These are phyloP conservation scores for Sterrhoptilus dennistouni DNA, from an alignment of 2,113 vertebrate genomes.

Conservation along the genomic window DNA sequence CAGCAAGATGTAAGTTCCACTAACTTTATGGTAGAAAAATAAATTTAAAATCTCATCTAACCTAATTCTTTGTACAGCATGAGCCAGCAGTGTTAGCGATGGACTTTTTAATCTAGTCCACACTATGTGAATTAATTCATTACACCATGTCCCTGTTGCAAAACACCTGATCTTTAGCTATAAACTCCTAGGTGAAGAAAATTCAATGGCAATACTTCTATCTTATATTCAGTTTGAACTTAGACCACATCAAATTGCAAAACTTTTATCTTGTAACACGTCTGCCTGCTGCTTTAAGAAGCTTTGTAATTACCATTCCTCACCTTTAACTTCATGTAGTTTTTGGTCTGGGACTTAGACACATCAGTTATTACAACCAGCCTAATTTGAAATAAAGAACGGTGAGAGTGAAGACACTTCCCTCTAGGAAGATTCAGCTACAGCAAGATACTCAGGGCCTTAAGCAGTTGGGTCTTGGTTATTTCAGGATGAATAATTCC, in stretches of 20 bases:
- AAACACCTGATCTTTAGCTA: not conserved
- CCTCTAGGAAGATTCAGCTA: not conserved
- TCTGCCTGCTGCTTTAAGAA: not conserved
- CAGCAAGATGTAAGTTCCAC: not conserved
- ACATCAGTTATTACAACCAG: not conserved
- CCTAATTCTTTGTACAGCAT: not conserved
- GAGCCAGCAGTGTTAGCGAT: not conserved
- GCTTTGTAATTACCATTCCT: not conserved
- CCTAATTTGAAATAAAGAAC: not conserved
- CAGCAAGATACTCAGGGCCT: not conserved
- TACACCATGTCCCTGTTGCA: not conserved
- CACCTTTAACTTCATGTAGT: not conserved
- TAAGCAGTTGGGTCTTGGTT: not conserved
- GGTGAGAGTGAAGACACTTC: not conserved
- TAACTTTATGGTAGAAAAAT: not conserved
- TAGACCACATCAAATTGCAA: not conserved
- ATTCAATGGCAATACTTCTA: not conserved
- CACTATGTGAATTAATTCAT: not conserved
- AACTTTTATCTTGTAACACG: not conserved
- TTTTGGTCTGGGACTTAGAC: not conserved
- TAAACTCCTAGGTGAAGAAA: not conserved
- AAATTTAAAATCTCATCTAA: not conserved
- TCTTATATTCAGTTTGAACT: not conserved
- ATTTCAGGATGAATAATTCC: not conserved
- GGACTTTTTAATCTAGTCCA: not conserved